These are phyloP conservation scores for Odontophorus gujanensis DNA, from an alignment of 2,113 vertebrate genomes.

Conservation along the genomic window DNA sequence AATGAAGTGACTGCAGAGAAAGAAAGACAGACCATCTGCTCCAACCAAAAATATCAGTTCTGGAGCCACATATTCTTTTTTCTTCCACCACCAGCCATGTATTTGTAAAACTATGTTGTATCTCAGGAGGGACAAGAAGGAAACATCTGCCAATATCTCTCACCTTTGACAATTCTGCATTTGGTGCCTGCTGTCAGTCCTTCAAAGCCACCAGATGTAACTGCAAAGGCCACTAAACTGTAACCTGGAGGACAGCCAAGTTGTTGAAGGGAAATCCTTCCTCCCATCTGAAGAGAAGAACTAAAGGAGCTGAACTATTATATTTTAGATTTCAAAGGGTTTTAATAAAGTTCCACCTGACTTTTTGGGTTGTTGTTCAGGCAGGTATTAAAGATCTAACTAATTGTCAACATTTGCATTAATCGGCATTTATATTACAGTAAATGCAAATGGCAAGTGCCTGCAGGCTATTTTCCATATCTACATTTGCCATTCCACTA, in stretches of 20 bases:
- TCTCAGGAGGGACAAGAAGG: background rate
- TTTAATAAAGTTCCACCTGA: background rate
- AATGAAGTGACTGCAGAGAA: background rate
- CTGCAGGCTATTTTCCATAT: background rate
- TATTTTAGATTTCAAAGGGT: background rate
- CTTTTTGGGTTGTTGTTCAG: conserved; percentile 31
- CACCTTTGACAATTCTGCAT: conserved; percentile 31
- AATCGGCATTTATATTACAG: conserved; percentile 29
- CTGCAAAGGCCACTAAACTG: conserved; percentile 49
- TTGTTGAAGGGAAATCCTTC: conserved; percentile 38
- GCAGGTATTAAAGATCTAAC: conserved; percentile 29
- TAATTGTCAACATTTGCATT: conserved; percentile 46
- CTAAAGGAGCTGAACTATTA: background rate
- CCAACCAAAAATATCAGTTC: background rate
- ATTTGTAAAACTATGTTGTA: background rate
- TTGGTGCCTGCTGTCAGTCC: background rate
- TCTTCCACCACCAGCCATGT: background rate
- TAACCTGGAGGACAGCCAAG: conserved; percentile 20
- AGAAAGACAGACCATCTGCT: background rate
- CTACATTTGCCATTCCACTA: background rate
- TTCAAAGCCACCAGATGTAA: conserved; percentile 1
- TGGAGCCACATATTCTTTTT: background rate
- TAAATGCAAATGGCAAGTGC: background rate
- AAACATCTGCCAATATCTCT: background rate
- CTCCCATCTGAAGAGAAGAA: background rate